Evolutionary conservation across 2,888 invertebrate species (phyloP), one percentile per base, ranked within the genome.

Genomic region (Cryptus viduatorius): DNA sequence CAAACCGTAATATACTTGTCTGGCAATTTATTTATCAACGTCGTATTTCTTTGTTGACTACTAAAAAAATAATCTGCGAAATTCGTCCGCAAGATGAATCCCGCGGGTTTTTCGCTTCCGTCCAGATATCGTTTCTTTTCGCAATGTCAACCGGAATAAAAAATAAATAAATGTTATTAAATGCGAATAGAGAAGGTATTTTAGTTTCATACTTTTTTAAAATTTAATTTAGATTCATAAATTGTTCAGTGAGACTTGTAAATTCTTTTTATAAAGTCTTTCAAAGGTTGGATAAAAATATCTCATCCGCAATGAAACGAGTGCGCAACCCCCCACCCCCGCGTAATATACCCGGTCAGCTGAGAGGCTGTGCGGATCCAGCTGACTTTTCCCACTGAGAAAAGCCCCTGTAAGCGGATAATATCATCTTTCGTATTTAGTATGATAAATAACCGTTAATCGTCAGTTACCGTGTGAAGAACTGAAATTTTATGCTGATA

Each of bases 401-500:
- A 37, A 37, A 37, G 8, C 12, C 8, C 37, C 3, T 65, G 4
- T 16, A 10, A 31, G 50, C 19, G 37, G 53, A 65, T 29, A 67
- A 72, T 44, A 12, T 53, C 19, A 12, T 53, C 19, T 53, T 29
- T 7, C 44, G 12, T 7, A 19, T 16, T 46, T 14, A 46, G 4
- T 31, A 56, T 31, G 24, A n/a, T 14, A 14, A 8, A 29, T 19
- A 59, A 37, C 56, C 16, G 16, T 50, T 42, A 42, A 19, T 42
- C 7, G 68, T 56, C 56, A 50, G 48, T 14, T 24, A 50, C 10
- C 14, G 24, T 7, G 16, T 29, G 24, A 29, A 19, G 16, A 48
- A 50, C 37, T 53, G 53, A 16, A 71, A 50, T 53, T 71, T 16
- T 37, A n/a, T n/a, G 48, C n/a, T 29, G 64, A 77, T 73, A 84